phyloP scores from a whole-genome alignment of 2,797 vertebrate genomes.

The Acestrorhynchus altus region DNA sequence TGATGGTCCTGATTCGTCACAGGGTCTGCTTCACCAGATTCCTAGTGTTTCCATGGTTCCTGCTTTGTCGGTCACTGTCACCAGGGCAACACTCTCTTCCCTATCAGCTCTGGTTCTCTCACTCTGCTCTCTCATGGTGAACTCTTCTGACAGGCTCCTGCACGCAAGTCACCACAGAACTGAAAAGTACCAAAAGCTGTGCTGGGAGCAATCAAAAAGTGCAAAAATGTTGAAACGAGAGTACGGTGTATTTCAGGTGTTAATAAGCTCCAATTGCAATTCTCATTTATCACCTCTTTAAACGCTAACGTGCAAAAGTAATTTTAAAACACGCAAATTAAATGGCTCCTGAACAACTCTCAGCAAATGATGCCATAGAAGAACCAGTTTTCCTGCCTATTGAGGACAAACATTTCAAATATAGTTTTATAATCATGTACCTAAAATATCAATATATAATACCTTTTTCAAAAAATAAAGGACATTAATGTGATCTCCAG shows the following conservation, averaged over 20 bases:
- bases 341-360: background rate
- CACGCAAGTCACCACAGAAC: background rate
- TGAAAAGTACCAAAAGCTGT: slow-evolving; percentile 2
- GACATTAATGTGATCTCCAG: too few species aligned
- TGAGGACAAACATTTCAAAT: too few species aligned
- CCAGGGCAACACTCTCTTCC: slow-evolving; percentile 51
- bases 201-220: slow-evolving; percentile 14
- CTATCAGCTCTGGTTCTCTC: slow-evolving; percentile 50
- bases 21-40: slow-evolving; percentile 68
- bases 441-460: too few species aligned
- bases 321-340: background rate
- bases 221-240: slow-evolving; percentile 29
- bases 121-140: slow-evolving; percentile 48
- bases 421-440: too few species aligned
- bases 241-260: slow-evolving; percentile 1
- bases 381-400: too few species aligned
- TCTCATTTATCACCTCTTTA: slow-evolving; percentile 25
- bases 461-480: too few species aligned
- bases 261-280: slow-evolving; percentile 4
- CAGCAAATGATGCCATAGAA: background rate
- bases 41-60: slow-evolving; percentile 75
- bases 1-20: slow-evolving; percentile 73
- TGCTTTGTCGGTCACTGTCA: slow-evolving; percentile 68
- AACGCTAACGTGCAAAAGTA: background rate
- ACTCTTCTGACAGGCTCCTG: slow-evolving; percentile 20